Percentiles rank a stretch among this genome's conserved stretches.
Conservation (phyloP, 2,888 invertebrate genomes). For the Parapristionchus giblindavisi region DNA sequence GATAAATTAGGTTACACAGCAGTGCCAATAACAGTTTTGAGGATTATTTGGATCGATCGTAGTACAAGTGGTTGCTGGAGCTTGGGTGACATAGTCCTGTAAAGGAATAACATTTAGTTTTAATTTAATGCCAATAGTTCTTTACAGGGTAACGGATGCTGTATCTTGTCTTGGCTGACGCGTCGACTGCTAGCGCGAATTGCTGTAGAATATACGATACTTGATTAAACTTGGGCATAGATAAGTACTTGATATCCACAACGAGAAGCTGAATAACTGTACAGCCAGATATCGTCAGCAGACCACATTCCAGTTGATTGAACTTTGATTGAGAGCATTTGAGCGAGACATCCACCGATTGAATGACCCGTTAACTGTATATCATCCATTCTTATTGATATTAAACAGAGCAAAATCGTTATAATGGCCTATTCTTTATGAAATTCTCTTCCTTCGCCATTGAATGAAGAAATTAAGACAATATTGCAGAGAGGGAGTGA, state of each 20-base stretch:
- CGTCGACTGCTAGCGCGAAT: slow-evolving; percentile 14
- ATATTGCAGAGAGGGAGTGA: too few species aligned
- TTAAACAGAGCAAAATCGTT: too few species aligned
- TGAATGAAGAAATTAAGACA: too few species aligned
- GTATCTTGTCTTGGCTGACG: background rate
- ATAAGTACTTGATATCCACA: slow-evolving; percentile 19
- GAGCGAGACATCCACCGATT: slow-evolving; percentile 3
- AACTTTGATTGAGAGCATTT: slow-evolving; percentile 10
- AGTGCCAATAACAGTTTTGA: slow-evolving; percentile 27
- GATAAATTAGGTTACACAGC: background rate
- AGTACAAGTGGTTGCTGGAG: slow-evolving; percentile 8
- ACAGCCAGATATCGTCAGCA: background rate
- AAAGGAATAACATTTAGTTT: background rate
- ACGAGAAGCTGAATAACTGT: slow-evolving; percentile 2
- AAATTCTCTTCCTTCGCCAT: too few species aligned
- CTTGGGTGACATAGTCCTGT: slow-evolving; percentile 7
- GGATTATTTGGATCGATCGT: background rate
- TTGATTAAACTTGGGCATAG: background rate
- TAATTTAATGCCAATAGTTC: too few species aligned
- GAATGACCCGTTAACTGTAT: slow-evolving; percentile 19
- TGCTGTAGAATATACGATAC: background rate
- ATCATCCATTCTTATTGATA: too few species aligned
- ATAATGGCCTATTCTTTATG: too few species aligned
- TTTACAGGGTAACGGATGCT: background rate
- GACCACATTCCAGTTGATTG: slow-evolving; percentile 11